Conservation (phyloP, 2,888 invertebrate species). For the Plemyria rubiginata region DNA sequence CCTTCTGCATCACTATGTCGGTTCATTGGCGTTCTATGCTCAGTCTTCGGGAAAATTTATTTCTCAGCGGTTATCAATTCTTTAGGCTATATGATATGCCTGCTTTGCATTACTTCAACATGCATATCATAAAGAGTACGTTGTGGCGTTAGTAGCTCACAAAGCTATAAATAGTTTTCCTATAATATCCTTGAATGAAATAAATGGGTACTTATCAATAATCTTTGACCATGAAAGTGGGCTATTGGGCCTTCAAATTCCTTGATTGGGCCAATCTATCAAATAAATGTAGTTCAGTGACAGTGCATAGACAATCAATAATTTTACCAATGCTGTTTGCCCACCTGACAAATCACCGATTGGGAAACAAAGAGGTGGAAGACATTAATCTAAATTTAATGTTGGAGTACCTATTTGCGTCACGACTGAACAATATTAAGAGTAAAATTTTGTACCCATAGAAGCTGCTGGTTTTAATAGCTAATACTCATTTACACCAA, state of each 20-base stretch:
- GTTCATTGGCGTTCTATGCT: too few relatives aligned
- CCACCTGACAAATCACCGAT: conserved; percentile 32
- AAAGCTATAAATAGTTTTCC: neutral
- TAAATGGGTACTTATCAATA: neutral
- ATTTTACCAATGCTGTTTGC: conserved; percentile 27
- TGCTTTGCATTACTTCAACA: too few relatives aligned
- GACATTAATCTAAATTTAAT: conserved; percentile 43
- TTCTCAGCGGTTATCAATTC: too few relatives aligned
- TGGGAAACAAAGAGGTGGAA: conserved; percentile 38
- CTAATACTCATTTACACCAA: conserved; percentile 5
- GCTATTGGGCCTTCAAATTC: conserved; percentile 8
- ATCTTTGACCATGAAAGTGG: conserved; percentile 26
- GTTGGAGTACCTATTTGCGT: conserved; percentile 41
- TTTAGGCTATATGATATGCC: too few relatives aligned
- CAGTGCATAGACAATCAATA: conserved; percentile 44
- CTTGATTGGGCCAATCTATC: conserved; percentile 27
- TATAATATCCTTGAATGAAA: neutral
- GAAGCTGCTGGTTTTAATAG: conserved; percentile 32
- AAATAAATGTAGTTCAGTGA: conserved; percentile 30
- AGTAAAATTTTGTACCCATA: conserved; percentile 29
- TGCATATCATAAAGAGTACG: too few relatives aligned
- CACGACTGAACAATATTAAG: conserved; percentile 30
- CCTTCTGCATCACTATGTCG: too few relatives aligned
- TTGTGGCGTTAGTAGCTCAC: too few relatives aligned
- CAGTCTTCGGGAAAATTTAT: too few relatives aligned